Percentiles rank a stretch among this genome's conserved stretches.
phyloP scores from a whole-genome alignment of 2,113 vertebrate species.

The Galeopterus variegatus region DNA sequence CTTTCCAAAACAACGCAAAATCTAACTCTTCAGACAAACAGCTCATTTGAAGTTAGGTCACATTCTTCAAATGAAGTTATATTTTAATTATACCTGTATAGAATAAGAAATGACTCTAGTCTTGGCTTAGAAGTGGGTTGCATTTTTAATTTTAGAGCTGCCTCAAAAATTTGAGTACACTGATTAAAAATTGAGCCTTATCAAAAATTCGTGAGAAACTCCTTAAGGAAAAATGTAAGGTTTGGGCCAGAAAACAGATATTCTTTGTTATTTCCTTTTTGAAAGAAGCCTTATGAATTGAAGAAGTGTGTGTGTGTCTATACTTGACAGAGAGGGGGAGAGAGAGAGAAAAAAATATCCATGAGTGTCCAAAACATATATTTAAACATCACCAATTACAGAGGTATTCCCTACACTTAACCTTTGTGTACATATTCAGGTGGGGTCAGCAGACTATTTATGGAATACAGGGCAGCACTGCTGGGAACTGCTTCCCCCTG shows the following conservation, averaged over 20 bases:
- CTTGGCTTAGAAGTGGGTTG: not conserved
- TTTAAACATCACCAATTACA: slow-evolving; percentile 83
- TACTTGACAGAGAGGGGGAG: slow-evolving; percentile 41
- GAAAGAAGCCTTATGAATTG: not conserved
- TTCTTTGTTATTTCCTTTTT: slow-evolving; percentile 36
- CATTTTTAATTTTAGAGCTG: slow-evolving; percentile 40
- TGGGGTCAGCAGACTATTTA: slow-evolving; percentile 70
- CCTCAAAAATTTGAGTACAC: not conserved
- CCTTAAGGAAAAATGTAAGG: slow-evolving; percentile 13
- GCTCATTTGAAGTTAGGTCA: too few species aligned
- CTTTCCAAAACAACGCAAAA: slow-evolving; percentile 8
- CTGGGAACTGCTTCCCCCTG: slow-evolving; percentile 64
- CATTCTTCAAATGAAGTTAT: slow-evolving; percentile 35
- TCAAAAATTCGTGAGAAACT: not conserved
- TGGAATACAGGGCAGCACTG: slow-evolving; percentile 69
- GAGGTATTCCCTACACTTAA: slow-evolving; percentile 73
- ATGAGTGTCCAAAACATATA: slow-evolving; percentile 58
- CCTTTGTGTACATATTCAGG: slow-evolving; percentile 60
- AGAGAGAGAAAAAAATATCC: slow-evolving; percentile 68
- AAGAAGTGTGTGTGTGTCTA: not conserved
- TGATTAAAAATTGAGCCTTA: slow-evolving; percentile 10
- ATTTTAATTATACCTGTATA: not conserved
- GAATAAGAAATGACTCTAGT: slow-evolving; percentile 1
- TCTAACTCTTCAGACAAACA: not conserved
- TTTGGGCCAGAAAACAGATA: slow-evolving; percentile 21